Conservation (phyloP, 23 tunicate genomes). For the Trididemnum nubilum region DNA sequence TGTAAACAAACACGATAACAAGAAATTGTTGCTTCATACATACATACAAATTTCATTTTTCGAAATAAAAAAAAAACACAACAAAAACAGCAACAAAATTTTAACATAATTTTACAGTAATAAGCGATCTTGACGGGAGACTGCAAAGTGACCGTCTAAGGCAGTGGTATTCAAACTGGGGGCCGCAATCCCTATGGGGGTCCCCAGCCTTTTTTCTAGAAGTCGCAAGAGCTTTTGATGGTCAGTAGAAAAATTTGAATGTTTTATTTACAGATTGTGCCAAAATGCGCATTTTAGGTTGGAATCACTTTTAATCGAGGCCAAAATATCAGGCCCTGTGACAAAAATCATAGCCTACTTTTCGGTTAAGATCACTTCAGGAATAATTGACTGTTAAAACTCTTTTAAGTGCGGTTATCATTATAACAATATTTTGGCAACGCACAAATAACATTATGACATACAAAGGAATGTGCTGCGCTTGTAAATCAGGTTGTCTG, state of each 20-base stretch:
- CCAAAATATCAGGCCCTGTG: not conserved
- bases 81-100: too few species aligned
- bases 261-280: not conserved
- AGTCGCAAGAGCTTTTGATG: not conserved
- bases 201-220: not conserved
- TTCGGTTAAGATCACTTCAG: not conserved
- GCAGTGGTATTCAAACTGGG: not conserved
- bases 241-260: not conserved
- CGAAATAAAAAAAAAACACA: too few species aligned
- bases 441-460: not conserved
- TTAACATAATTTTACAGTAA: too few species aligned
- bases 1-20: too few species aligned
- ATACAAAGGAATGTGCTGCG: not conserved
- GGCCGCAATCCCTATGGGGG: not conserved
- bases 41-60: too few species aligned
- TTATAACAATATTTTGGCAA: not conserved
- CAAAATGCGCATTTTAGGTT: not conserved
- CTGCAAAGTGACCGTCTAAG: too few species aligned
- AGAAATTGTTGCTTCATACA: too few species aligned
- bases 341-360: not conserved
- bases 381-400: not conserved
- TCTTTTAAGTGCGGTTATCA: not conserved
- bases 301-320: not conserved
- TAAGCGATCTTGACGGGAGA: too few species aligned
- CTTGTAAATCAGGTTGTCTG: not conserved